Percentiles rank a stretch among this genome's conserved stretches.
phyloP scores from a whole-genome alignment of 2,888 invertebrate species.

The Punctoribates punctum region DNA sequence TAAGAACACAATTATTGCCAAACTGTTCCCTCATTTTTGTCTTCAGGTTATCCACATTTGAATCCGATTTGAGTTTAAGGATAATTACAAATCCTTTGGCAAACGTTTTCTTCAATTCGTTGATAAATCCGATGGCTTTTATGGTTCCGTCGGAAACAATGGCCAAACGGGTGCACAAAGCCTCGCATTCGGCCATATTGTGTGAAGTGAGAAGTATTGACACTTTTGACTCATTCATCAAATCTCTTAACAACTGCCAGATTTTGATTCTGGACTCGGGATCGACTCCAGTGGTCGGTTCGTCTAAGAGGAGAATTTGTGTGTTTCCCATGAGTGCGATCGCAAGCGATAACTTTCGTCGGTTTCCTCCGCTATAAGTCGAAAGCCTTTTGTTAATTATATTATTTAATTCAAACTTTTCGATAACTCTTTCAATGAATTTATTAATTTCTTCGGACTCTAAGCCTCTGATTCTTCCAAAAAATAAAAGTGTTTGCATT shows the following conservation, averaged over 20 bases:
- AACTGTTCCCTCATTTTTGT: neutral
- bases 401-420: slow-evolving; percentile 51
- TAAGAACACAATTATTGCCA: neutral
- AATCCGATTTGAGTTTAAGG: slow-evolving; percentile 60
- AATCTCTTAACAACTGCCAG: slow-evolving; percentile 62
- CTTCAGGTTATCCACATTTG: neutral
- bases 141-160: slow-evolving; percentile 61
- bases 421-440: slow-evolving; percentile 49
- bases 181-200: slow-evolving; percentile 61
- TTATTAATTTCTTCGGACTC: slow-evolving; percentile 51
- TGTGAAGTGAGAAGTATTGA: slow-evolving; percentile 67
- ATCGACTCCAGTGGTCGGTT: slow-evolving; percentile 67
- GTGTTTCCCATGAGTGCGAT: slow-evolving; percentile 69
- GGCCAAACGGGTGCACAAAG: slow-evolving; percentile 60
- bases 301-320: slow-evolving; percentile 67
- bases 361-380: slow-evolving; percentile 70
- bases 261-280: slow-evolving; percentile 64
- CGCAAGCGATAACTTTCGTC: slow-evolving; percentile 71
- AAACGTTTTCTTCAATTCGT: slow-evolving; percentile 78
- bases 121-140: slow-evolving; percentile 58
- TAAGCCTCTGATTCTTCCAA: slow-evolving; percentile 70
- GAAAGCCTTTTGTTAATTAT: slow-evolving; percentile 50
- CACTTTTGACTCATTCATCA: slow-evolving; percentile 57
- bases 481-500: slow-evolving; percentile 64
- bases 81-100: slow-evolving; percentile 81